Base-by-base conservation (phyloP, 1,140 invertebrate species). In the Orius insidiosus region DNA sequence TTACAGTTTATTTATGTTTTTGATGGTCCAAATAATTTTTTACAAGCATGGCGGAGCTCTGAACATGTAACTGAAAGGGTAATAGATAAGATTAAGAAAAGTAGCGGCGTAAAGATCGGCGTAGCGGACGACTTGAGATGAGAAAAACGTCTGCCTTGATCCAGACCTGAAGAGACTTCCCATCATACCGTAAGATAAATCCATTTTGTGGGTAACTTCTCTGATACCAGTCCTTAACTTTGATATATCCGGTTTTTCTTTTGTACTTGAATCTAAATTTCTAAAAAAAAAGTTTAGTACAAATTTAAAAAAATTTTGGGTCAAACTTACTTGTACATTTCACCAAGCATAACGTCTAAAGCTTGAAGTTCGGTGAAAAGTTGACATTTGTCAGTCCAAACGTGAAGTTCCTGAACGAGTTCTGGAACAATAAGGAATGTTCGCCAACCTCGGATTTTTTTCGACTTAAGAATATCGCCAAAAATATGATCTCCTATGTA, bases 401-500 rank as follows among this genome's bases (percentile, higher is more conserved):
- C 94, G 52, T 89, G 80, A 24, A 99, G 66, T 63, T 99, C 96
- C 56, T 93, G 80, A n/a, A 89, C 81, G 36, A 99, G 61, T 65
- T 99, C 96, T 0, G 96, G 96, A 1, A 99, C 87, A 55, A 98
- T 87, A 14, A 99, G 72, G 65, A 98, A 98, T 6, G 95, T 99
- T 51, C 92, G 71, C 96, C 96, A 99, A 0, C 93, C 94, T 24
- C 87, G 74, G 36, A 92, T 90, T 66, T 99, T 99, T 67, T 98
- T 98, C 7, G 92, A 96, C 59, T 97, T 97, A 30, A 98, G 70
- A 55, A 98, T 97, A 63, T 98, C 95, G 15, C 94, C 95, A 64
- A 95, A 98, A 54, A 98, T 98, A 61, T 98, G 94, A 68, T 98
- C 95, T n/a, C 92, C 90, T 50, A 98, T 79, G 60, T 98, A 99